Evolutionary conservation across 2,888 invertebrate genomes (phyloP), one percentile per base, ranked within the genome.

Genomic region (Ennomos quercinarius): DNA sequence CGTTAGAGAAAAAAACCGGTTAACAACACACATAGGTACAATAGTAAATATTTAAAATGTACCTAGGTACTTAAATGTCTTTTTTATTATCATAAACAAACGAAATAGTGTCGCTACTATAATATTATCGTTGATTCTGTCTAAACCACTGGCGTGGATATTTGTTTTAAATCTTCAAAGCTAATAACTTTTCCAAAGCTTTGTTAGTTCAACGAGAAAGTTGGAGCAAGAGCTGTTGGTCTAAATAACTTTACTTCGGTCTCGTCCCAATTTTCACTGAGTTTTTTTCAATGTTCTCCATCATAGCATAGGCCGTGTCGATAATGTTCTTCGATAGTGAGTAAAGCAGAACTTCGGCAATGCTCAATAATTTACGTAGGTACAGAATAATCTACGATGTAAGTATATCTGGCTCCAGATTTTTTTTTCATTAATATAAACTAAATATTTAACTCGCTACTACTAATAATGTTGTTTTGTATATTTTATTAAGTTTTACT

Each of bases 231-330:
- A 49, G 48, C 49, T 58, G 61, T 62, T 61, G 41, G 50, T 40
- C 56, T 54, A 54, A 63, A 42, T 35, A 61, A 40, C 46, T 53
- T 62, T 37, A 49, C 61, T 46, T 46, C 41, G 38, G n/a, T 60
- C 47, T 49, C 59, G 57, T 42, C 59, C 58, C 63, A 61, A 57
- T 64, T 67, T 71, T 36, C 43, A 13, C 36, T 36, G 43, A 17
- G 52, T 63, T 56, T 46, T 45, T 41, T 59, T n/a, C n/a, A 48
- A n/a, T 49, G 43, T 34, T 38, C 10, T 17, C 34, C 27, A 27
- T 27, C 17, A n/a, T n/a, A n/a, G n/a, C n/a, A n/a, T n/a, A n/a
- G n/a, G n/a, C n/a, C n/a, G n/a, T n/a, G n/a, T n/a, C n/a, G n/a
- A n/a, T n/a, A n/a, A n/a, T n/a, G n/a, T n/a, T n/a, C n/a, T n/a